Base-by-base conservation (phyloP, 2,113 vertebrate genomes). In the Xiphias gladius region DNA sequence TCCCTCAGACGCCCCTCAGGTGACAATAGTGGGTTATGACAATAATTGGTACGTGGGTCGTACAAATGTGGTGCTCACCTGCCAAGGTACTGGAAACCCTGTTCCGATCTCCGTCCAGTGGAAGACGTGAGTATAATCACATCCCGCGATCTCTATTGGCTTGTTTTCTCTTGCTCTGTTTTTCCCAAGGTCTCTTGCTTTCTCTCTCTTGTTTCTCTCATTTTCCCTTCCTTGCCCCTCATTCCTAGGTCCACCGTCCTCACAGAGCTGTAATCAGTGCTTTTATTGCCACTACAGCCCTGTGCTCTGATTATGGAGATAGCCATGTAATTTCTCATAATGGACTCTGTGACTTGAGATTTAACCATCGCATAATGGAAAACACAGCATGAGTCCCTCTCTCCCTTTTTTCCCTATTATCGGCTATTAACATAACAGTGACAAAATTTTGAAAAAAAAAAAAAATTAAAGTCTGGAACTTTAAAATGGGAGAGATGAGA, bases 1-100 rank as follows among this genome's bases (percentile, higher is more conserved):
- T 67, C 80, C 65, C 57, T 5, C 88, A 98, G 97, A 95, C 66
- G 69, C 93, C 24, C 97, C 97, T 0, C 80, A 93, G 80, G 96
- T 97, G 63, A 78, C 86, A 63, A 96, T 97, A 57, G 80, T 86
- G 0, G 97, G 96, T 63, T 97, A 97, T 5, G 97, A 98, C 41
- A 93, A 96, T 82, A 97, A 98, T 87, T 98, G 97, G 97, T 97
- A 96, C 67, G 13, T 96, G 0, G 96, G 96, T 39, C 96, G 96
- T 2, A 95, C 89, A 0, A 96, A 96, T n/a, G 96, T 92, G 22
- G 46, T 46, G 4, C 92, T 98, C 73, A 94, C 52, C 79, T 98
- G 97, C 79, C 84, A 94, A 0, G 96, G 93, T 5, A 87, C 55
- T 0, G 96, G 94, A 55, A 97, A 98, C 78, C 97, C 97, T 0